Conservation (phyloP, 2,113 vertebrate genomes). For the Oreochromis aureus region DNA sequence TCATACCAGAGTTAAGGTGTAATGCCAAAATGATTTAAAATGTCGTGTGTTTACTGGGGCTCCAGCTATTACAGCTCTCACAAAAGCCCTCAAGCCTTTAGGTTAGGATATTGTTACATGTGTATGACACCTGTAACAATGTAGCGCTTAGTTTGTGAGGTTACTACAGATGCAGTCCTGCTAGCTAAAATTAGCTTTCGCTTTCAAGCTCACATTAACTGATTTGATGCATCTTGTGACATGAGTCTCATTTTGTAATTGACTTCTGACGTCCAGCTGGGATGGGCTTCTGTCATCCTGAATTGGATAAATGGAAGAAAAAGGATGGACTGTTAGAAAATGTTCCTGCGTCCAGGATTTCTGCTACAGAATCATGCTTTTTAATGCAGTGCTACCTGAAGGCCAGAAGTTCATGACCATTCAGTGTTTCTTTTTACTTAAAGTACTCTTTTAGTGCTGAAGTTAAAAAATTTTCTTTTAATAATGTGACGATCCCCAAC, state of each 20-base stretch:
- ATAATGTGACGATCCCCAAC: not conserved
- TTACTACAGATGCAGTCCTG: not conserved
- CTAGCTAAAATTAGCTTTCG: not conserved
- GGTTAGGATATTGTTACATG: not conserved
- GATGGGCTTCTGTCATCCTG: not conserved
- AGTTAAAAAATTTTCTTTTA: not conserved
- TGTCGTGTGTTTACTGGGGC: not conserved
- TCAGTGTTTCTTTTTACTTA: not conserved
- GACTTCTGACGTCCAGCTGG: not conserved
- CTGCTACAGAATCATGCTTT: not conserved
- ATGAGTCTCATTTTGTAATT: not conserved
- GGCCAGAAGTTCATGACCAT: not conserved
- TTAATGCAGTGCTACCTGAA: not conserved
- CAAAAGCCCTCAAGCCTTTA: not conserved
- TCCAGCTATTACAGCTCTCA: not conserved
- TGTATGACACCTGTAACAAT: not conserved
- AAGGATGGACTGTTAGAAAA: not conserved
- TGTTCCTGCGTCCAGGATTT: not conserved
- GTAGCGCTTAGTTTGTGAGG: not conserved
- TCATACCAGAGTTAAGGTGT: not conserved
- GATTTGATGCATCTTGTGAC: not conserved
- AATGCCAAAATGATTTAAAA: not conserved
- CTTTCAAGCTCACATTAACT: not conserved
- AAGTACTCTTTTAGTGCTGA: not conserved
- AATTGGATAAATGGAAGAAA: not conserved